Conservation (phyloP, 2,113 vertebrate genomes). For the Trochalopteron elliotii region DNA sequence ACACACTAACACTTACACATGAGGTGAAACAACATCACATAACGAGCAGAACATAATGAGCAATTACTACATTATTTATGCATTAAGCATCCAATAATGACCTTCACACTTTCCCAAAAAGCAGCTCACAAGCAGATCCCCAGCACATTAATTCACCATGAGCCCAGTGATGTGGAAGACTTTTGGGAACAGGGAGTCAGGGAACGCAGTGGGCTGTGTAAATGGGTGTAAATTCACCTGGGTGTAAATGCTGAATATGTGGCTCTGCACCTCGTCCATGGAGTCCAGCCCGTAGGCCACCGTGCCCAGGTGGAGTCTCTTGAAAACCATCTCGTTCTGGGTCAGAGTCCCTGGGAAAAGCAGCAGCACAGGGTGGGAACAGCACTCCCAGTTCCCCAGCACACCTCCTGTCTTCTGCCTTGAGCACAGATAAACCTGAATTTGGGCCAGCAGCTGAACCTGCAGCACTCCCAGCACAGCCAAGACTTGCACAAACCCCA, state of each 20-base stretch:
- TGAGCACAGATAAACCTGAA: not conserved
- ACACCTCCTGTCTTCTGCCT: not conserved
- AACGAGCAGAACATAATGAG: not conserved
- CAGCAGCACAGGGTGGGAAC: not conserved
- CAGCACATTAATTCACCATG: not conserved
- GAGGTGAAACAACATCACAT: not conserved
- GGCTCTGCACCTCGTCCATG: constrained; percentile 98
- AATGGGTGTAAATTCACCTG: constrained; percentile 75
- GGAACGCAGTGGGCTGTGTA: not conserved
- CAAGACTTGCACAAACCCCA: not conserved
- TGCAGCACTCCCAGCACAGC: not conserved
- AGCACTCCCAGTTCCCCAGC: fast-evolving
- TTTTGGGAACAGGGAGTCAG: not conserved
- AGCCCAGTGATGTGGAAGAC: not conserved
- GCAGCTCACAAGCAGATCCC: not conserved
- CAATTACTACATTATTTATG: not conserved
- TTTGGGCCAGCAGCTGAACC: not conserved
- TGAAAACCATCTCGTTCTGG: constrained; percentile 98
- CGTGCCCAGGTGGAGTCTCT: constrained; percentile 92
- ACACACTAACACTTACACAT: not conserved
- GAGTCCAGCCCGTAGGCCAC: constrained; percentile 96
- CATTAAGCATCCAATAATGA: fast-evolving
- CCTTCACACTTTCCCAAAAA: not conserved
- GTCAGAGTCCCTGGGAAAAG: constrained; percentile 89
- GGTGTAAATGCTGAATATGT: constrained; percentile 95